Conservation (phyloP, 30 jellyfish, hydroid and myxozoan species). For the Aurelia sp. region DNA sequence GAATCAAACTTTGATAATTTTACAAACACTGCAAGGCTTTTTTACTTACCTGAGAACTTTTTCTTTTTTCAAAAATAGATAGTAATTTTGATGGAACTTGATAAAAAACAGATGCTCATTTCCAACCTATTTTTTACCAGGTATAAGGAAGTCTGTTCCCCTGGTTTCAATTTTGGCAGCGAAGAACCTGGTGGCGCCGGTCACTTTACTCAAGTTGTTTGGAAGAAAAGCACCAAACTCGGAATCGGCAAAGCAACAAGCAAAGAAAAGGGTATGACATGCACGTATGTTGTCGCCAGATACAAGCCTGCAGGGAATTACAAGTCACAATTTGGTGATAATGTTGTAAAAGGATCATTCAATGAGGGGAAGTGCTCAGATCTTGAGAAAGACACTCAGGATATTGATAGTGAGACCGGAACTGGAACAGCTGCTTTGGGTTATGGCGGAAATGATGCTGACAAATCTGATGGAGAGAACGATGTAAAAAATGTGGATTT, state of each 20-base stretch:
- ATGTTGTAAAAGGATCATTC: conserved; percentile 64
- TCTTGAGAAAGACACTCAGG: conserved; percentile 60
- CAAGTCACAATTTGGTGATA: conserved; percentile 57
- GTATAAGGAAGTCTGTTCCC: conserved; percentile 92
- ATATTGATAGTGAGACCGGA: conserved; percentile 66
- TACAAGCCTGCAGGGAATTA: conserved; percentile 80
- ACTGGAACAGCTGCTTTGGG: conserved; percentile 62
- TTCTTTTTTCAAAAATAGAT: too few relatives aligned
- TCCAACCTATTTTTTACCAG: conserved; percentile 12
- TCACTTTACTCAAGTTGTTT: conserved; percentile 81
- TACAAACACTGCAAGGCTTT: too few relatives aligned
- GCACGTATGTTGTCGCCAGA: conserved; percentile 82
- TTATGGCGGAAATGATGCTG: too few relatives aligned
- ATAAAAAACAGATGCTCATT: too few relatives aligned
- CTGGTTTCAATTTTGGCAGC: conserved; percentile 74
- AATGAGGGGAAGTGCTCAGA: conserved; percentile 63
- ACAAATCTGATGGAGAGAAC: too few relatives aligned
- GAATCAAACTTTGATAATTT: too few relatives aligned
- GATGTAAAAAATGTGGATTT: background rate
- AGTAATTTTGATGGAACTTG: too few relatives aligned
- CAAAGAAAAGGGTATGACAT: conserved; percentile 54
- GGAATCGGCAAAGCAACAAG: conserved; percentile 81
- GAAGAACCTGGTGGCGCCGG: conserved; percentile 75
- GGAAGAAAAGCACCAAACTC: conserved; percentile 67
- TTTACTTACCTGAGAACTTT: too few relatives aligned